Evolutionary conservation across 2,888 invertebrate species (phyloP).

Genomic region (Agrotis exclamationis): DNA sequence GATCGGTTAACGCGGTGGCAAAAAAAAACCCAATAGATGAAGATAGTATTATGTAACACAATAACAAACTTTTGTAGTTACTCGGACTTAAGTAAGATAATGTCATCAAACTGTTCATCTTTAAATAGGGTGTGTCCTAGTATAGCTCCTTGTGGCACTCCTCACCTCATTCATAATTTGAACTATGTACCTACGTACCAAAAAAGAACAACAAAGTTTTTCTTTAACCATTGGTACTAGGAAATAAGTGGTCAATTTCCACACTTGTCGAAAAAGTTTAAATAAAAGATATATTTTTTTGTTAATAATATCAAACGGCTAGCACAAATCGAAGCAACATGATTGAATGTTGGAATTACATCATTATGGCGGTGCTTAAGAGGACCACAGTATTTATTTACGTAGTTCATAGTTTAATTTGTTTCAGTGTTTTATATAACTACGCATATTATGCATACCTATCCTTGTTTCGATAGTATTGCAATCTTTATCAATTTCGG

Average conservation of each 20-base stretch:
- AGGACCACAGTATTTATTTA: not conserved
- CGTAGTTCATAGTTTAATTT: not conserved
- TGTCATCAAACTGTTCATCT: not conserved
- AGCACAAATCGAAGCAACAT: not conserved
- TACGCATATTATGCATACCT: too few relatives aligned
- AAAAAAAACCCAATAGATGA: slow-evolving; percentile 9
- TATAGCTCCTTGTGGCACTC: slow-evolving; percentile 20
- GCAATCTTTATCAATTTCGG: not conserved
- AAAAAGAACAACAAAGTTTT: not conserved
- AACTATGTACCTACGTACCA: too few relatives aligned
- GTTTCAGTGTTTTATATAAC: not conserved
- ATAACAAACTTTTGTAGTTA: not conserved
- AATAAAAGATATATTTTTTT: not conserved
- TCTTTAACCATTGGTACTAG: not conserved
- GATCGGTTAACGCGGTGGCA: slow-evolving; percentile 20
- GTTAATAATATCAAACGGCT: slow-evolving; percentile 18
- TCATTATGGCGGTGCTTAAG: not conserved
- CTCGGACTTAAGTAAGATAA: too few relatives aligned
- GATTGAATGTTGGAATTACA: not conserved
- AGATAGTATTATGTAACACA: slow-evolving; percentile 3
- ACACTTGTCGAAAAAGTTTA: not conserved
- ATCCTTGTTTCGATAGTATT: not conserved
- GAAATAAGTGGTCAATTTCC: not conserved
- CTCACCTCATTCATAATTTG: not conserved
- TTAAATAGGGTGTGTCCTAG: not conserved